Evolutionary conservation across 1,140 invertebrate species (phyloP).

Genomic region (Zophobas morio): DNA sequence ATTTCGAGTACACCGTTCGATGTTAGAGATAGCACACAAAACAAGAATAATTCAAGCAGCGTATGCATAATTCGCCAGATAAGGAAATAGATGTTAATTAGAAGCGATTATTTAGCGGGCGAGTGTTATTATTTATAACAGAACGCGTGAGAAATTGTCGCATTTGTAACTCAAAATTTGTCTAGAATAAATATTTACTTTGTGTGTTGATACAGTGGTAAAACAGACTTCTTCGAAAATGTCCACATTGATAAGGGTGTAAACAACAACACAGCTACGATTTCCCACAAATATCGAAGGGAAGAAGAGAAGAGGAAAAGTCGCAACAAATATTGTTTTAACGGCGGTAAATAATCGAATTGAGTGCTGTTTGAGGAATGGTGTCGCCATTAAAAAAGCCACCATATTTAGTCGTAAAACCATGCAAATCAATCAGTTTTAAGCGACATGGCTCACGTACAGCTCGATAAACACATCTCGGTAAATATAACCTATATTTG

Average conservation of each 20-base stretch:
- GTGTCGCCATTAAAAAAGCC: conserved; percentile 9
- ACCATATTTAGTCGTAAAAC: conserved; percentile 15
- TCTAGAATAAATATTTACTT: conserved; percentile 40
- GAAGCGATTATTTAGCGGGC: conserved; percentile 31
- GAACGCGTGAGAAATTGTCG: conserved; percentile 47
- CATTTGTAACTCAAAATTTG: conserved; percentile 27
- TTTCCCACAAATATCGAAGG: conserved; percentile 8
- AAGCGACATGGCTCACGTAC: conserved; percentile 23
- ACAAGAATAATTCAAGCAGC: conserved; percentile 31
- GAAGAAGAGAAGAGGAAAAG: not conserved
- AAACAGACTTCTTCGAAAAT: conserved; percentile 26
- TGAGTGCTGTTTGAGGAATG: not conserved
- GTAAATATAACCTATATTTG: conserved; percentile 36
- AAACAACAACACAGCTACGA: conserved; percentile 1
- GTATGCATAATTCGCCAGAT: conserved; percentile 45
- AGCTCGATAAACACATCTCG: conserved; percentile 18
- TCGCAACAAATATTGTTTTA: conserved; percentile 5
- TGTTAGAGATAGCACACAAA: not conserved
- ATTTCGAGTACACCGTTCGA: conserved; percentile 7
- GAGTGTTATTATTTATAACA: conserved; percentile 34
- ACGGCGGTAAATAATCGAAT: not conserved
- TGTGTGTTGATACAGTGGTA: not conserved
- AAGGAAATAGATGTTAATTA: conserved; percentile 39
- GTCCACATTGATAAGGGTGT: conserved; percentile 24
- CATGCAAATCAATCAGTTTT: conserved; percentile 27